Percentiles rank a stretch among this genome's conserved stretches.
Evolutionary conservation across 1,140 invertebrate genomes (phyloP).

Genomic region (Holcopasites calliopsidis): DNA sequence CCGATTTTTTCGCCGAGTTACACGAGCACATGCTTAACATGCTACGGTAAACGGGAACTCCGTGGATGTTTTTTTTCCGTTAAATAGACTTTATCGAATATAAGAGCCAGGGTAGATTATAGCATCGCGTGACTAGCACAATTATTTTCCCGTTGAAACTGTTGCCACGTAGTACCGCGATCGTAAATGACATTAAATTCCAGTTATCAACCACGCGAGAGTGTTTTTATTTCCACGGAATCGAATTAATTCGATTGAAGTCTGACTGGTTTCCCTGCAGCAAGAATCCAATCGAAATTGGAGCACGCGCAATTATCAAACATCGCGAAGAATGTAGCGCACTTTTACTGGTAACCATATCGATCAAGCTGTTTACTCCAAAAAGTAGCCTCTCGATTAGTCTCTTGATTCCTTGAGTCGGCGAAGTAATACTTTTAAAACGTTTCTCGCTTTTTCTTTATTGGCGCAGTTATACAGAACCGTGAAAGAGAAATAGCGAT

Average conservation of each 20-base stretch:
- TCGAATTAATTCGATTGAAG: slow-evolving; percentile 21
- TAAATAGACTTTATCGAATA: not conserved
- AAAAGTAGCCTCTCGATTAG: not conserved
- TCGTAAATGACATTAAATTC: slow-evolving; percentile 20
- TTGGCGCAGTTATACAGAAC: not conserved
- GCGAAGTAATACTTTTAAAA: too few relatives aligned
- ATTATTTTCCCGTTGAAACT: slow-evolving; percentile 20
- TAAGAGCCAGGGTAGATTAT: not conserved
- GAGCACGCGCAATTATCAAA: not conserved
- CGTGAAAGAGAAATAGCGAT: not conserved
- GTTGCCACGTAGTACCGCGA: not conserved
- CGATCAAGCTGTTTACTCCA: not conserved
- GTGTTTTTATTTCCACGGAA: slow-evolving; percentile 16
- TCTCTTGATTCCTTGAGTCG: too few relatives aligned
- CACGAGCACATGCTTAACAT: not conserved
- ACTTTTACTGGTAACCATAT: not conserved
- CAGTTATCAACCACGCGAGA: slow-evolving; percentile 32
- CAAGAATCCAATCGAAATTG: not conserved
- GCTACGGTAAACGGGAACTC: not conserved
- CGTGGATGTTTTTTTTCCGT: not conserved
- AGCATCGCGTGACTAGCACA: slow-evolving; percentile 25
- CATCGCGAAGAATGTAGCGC: not conserved
- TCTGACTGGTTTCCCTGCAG: not conserved
- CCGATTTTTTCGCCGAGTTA: not conserved
- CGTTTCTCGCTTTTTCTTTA: too few relatives aligned